These are phyloP conservation scores for Chelonoidis abingdonii DNA, from an alignment of 2,113 vertebrate genomes.

Conservation along the genomic window DNA sequence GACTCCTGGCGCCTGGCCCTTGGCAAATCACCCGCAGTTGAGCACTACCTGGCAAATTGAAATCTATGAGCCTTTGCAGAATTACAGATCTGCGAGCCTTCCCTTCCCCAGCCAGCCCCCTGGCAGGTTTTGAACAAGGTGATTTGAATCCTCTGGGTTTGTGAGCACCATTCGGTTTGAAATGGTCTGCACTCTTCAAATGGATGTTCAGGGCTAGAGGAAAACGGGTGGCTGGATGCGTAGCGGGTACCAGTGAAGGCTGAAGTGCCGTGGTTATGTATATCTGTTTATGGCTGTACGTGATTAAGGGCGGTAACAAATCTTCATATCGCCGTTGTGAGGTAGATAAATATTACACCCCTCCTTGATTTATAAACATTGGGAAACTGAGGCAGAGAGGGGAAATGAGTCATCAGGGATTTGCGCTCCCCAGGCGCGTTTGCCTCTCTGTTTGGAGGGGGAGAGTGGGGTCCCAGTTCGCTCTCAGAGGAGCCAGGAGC, in stretches of 20 bases:
- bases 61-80: not conserved
- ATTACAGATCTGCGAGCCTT: accelerated
- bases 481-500: not conserved
- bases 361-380: accelerated
- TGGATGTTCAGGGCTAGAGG: no score
- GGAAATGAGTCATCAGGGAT: not conserved
- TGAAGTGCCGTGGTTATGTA: not conserved
- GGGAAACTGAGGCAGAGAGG: slow-evolving; percentile 12
- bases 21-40: accelerated
- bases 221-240: not conserved
- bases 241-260: not conserved
- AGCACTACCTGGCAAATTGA: not conserved
- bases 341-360: accelerated
- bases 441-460: not conserved
- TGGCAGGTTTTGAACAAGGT: no score
- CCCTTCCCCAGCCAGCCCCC: no score
- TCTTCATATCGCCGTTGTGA: not conserved
- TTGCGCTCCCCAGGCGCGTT: not conserved
- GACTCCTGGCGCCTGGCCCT: not conserved
- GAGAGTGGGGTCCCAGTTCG: no score
- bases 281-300: not conserved
- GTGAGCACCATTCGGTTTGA: no score
- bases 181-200: no score
- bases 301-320: not conserved
- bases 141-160: no score